A percentile compares a stretch with the other conserved stretches of the same genome.
Evolutionary conservation across 2,113 vertebrate species (phyloP).

Genomic region (Sinocyclocheilus maitianheensis): DNA sequence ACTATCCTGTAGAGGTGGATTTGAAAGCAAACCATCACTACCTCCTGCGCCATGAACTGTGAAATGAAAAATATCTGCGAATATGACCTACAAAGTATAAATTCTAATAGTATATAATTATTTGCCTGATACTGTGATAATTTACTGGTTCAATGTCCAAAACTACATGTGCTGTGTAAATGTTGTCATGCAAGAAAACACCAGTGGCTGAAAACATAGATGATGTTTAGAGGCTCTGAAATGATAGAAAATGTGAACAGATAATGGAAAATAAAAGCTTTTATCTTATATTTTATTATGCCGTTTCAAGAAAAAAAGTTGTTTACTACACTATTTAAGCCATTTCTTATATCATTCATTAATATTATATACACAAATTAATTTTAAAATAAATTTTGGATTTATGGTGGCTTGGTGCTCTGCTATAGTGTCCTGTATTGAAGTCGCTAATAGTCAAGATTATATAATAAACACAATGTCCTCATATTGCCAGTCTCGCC

Average conservation of each 20-base stretch:
- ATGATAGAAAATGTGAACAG: background rate
- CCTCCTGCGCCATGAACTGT: constrained; percentile 73
- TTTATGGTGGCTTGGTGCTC: background rate
- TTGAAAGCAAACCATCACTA: constrained; percentile 75
- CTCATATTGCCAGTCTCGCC: background rate
- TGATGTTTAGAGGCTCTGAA: background rate
- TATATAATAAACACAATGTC: background rate
- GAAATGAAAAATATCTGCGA: constrained; percentile 34
- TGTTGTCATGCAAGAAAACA: background rate
- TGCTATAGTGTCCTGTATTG: background rate
- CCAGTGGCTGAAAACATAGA: background rate
- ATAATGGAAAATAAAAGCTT: background rate
- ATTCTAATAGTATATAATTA: background rate
- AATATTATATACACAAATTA: background rate
- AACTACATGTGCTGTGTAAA: too few species aligned
- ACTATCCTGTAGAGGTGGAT: constrained; percentile 86
- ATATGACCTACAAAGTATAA: background rate
- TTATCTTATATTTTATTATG: background rate
- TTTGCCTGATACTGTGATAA: background rate
- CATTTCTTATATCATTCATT: background rate
- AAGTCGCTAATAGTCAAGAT: background rate
- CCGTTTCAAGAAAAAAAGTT: background rate
- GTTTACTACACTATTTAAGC: background rate
- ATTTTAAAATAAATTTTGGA: background rate
- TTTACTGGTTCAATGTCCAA: too few species aligned